These are phyloP conservation scores for Plecotus auritus DNA, from an alignment of 2,113 vertebrate species.

Conservation along the genomic window DNA sequence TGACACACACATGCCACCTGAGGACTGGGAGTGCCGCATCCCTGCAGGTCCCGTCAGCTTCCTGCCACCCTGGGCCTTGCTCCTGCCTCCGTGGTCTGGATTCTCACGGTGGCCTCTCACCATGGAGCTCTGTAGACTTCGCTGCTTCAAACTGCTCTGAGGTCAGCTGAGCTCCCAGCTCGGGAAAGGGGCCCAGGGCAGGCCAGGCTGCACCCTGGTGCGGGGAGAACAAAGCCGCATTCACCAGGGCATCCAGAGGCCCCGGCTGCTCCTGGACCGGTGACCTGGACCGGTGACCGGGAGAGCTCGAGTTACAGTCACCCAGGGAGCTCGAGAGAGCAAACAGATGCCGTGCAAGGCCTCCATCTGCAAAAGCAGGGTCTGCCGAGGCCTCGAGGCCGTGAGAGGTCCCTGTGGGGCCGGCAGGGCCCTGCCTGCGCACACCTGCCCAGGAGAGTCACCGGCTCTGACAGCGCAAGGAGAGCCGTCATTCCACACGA, in stretches of 20 bases:
- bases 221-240: not conserved
- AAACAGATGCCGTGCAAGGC: fast-evolving
- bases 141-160: not conserved
- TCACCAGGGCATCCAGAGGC: fast-evolving
- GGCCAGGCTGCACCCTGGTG: not conserved
- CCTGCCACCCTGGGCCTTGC: not conserved
- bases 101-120: not conserved
- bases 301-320: not conserved
- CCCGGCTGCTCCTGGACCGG: not conserved
- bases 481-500: not conserved
- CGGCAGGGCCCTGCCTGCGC: not conserved
- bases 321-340: fast-evolving
- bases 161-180: not conserved
- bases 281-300: not conserved
- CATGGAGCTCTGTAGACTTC: fast-evolving
- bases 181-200: not conserved
- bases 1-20: fast-evolving
- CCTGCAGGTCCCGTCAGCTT: not conserved
- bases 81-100: not conserved
- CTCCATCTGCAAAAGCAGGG: not conserved
- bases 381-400: fast-evolving
- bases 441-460: not conserved
- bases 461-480: fast-evolving
- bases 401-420: too few relatives aligned
- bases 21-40: fast-evolving